Percentiles rank a stretch among this genome's conserved stretches.
Conservation (phyloP, 2,888 invertebrate species). For the Dicyrtomina minuta region DNA sequence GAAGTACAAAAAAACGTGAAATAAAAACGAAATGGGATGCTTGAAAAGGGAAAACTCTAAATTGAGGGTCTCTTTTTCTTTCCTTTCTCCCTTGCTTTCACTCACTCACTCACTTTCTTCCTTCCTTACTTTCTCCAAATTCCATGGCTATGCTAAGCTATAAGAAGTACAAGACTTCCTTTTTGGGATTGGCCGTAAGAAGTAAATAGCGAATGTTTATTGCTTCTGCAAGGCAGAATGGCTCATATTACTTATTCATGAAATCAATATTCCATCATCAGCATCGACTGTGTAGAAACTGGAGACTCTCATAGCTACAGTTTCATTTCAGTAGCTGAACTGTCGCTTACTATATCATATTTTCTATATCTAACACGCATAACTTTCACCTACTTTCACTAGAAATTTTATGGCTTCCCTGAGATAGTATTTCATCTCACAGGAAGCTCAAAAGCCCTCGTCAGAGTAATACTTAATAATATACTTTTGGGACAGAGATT, state of each 20-base stretch:
- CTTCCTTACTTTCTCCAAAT: constrained; percentile 1
- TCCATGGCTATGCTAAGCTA: no score
- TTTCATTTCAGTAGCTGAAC: not conserved
- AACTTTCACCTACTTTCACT: constrained; percentile 6
- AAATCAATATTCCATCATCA: constrained; percentile 46
- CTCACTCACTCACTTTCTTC: not conserved
- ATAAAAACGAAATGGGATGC: constrained; percentile 10
- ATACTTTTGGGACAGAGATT: no score
- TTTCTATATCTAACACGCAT: not conserved
- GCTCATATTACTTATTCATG: constrained; percentile 43
- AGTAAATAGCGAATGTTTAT: constrained; percentile 37
- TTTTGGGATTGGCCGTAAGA: constrained; percentile 1
- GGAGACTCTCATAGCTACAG: constrained; percentile 14
- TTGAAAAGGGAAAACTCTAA: no score
- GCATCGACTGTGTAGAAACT: no score
- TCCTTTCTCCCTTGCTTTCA: not conserved
- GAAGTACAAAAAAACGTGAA: constrained; percentile 13
- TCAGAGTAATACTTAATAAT: no score
- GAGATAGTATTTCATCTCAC: not conserved
- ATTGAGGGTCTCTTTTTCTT: not conserved
- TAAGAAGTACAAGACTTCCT: no score
- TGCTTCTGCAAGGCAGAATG: constrained; percentile 38
- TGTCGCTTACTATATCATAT: not conserved
- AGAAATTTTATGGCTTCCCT: no score
- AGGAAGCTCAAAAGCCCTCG: no score